Evolutionary conservation across 1,140 invertebrate genomes (phyloP).

Genomic region (Hyposmocoma kahamanoa): DNA sequence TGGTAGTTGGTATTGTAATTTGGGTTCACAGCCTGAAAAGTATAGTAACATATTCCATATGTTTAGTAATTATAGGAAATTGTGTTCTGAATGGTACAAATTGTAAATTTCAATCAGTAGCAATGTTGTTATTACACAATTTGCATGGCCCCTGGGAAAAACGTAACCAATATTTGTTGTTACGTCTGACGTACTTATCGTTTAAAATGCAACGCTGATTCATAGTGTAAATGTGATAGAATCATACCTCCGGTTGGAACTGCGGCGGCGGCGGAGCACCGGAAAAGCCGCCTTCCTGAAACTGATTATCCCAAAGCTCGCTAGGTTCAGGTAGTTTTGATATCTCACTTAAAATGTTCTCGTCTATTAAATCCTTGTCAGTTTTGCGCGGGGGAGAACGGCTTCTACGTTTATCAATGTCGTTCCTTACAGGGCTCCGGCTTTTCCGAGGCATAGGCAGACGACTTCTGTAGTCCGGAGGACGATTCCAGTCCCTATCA

Average conservation of each 20-base stretch:
- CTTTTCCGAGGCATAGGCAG: slow-evolving; percentile 23
- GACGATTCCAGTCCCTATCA: too few relatives aligned
- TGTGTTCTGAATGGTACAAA: too few relatives aligned
- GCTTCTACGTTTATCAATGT: slow-evolving; percentile 32
- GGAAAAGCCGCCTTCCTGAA: slow-evolving; percentile 28
- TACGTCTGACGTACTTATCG: too few relatives aligned
- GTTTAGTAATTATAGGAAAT: too few relatives aligned
- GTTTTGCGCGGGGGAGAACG: slow-evolving; percentile 42
- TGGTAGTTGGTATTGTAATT: slow-evolving; percentile 32
- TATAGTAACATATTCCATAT: too few relatives aligned
- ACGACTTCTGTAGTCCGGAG: slow-evolving; percentile 22
- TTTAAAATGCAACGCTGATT: too few relatives aligned
- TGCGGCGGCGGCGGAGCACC: slow-evolving; percentile 16
- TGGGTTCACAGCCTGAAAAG: slow-evolving; percentile 5
- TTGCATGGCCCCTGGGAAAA: not conserved
- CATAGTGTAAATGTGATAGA: too few relatives aligned
- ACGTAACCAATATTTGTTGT: too few relatives aligned
- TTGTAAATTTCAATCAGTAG: too few relatives aligned
- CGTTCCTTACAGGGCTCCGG: slow-evolving; percentile 26
- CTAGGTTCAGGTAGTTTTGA: slow-evolving; percentile 54
- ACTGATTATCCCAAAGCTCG: slow-evolving; percentile 59
- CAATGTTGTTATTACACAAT: too few relatives aligned
- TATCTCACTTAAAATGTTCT: slow-evolving; percentile 59
- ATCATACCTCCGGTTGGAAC: slow-evolving; percentile 34
- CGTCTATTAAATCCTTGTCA: slow-evolving; percentile 50